Conservation (phyloP, 2,888 invertebrate genomes). For the Perithous albicinctus region DNA sequence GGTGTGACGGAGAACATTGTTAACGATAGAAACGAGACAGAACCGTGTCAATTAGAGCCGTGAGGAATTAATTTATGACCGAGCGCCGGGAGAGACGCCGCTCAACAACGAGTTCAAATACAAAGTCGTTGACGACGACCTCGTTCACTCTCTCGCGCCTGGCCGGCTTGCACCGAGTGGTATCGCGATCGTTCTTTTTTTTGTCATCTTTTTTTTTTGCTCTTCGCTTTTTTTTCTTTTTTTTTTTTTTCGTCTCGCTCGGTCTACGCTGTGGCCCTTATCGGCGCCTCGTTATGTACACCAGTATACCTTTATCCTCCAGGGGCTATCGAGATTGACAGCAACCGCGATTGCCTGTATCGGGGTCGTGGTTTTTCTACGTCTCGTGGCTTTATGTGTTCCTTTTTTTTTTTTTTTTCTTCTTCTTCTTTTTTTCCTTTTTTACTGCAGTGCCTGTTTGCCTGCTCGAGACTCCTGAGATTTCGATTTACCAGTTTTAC, state of each 20-base stretch:
- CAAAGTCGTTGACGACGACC: slow-evolving; percentile 55
- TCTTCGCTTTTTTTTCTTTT: slow-evolving; percentile 6
- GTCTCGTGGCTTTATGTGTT: neutral
- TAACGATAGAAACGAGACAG: slow-evolving; percentile 25
- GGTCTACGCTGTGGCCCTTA: slow-evolving; percentile 45
- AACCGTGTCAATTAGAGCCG: slow-evolving; percentile 65
- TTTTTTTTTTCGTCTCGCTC: slow-evolving; percentile 24
- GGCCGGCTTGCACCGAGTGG: slow-evolving; percentile 35
- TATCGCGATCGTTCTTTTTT: slow-evolving; percentile 49
- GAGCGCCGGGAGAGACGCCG: slow-evolving; percentile 42
- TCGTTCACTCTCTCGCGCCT: slow-evolving; percentile 46
- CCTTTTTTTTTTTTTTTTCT: no score
- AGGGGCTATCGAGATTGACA: slow-evolving; percentile 53
- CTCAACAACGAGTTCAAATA: slow-evolving; percentile 61
- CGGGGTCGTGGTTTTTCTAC: slow-evolving; percentile 44
- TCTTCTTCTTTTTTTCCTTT: no score
- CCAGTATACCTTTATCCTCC: slow-evolving; percentile 54
- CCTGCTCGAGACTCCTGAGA: neutral
- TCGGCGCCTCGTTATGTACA: slow-evolving; percentile 58
- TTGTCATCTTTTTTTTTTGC: slow-evolving; percentile 7
- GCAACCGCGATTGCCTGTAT: slow-evolving; percentile 50
- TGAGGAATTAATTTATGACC: slow-evolving; percentile 66
- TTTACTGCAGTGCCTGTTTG: neutral
- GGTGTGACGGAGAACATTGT: slow-evolving; percentile 7
- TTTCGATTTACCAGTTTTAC: slow-evolving; percentile 3